Evolutionary conservation across 2,888 invertebrate species (phyloP), one percentile per base, ranked within the genome.

Genomic region (Timandra comae): DNA sequence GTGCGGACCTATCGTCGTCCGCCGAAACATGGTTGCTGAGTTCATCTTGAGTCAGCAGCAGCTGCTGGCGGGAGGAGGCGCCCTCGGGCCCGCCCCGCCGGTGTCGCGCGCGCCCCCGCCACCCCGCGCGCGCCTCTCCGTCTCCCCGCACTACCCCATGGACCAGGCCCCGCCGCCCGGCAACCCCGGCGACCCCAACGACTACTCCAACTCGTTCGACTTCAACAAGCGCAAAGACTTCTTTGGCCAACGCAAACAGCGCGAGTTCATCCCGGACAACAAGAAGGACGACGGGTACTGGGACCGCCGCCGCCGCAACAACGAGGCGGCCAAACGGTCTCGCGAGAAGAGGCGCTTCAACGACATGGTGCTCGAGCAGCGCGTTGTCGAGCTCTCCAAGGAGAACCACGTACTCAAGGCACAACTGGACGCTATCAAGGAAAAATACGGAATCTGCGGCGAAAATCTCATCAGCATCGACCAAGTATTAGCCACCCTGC

Each of bases 281-380:
- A 97, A 97, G 73, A 98, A 98, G 71, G 98, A 98, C 64, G 96
- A 97, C 59, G 95, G 94, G 63, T 98, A 98, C 78, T 98, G 99
- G 99, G 97, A 98, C 75, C 91, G 98, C 35, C 89, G 99, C 35
- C 89, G 98, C 43, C 90, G 98, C 38, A 98, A 99, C 81, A 99
- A 99, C 77, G 98, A 98, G 75, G 98, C 98, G 0, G 98, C 98
- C 35, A 97, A 98, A 70, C 87, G 97, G 26, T 97, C 97, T 3
- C 90, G 98, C n/a, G 98, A 98, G 74, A 98, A 98, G 75, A 90
- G 98, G 24, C 91, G 98, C 27, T 93, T 96, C 84, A 97, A 98
- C 69, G 98, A 98, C 77, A 95, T 98, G 95, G 96, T 97, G 1
- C 87, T 99, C 40, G 98, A 98, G 64, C 95, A 96, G 55, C 90